Conservation (phyloP, 2,888 invertebrate genomes). For the Lasioglossum leucozonium region DNA sequence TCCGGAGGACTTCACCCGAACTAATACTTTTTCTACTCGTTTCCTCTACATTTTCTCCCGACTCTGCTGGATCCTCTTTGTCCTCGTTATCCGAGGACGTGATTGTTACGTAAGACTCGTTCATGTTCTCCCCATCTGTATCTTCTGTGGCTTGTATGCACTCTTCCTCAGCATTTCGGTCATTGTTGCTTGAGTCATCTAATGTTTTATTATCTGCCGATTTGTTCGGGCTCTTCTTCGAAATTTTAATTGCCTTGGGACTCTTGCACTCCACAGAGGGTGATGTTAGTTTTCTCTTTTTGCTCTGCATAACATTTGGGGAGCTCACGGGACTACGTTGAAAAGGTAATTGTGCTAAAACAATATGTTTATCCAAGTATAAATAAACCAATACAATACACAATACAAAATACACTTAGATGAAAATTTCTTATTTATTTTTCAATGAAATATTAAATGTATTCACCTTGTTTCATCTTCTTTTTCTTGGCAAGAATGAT, state of each 20-base stretch:
- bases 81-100: conserved; percentile 72
- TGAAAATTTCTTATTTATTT: neutral
- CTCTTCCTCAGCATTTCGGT: neutral
- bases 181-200: neutral
- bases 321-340: conserved; percentile 73
- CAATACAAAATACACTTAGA: neutral
- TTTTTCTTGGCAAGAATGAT: conserved; percentile 73
- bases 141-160: conserved; percentile 20
- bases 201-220: conserved; percentile 14
- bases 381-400: neutral
- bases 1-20: conserved; percentile 37
- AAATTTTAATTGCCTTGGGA: conserved; percentile 76
- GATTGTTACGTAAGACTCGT: neutral
- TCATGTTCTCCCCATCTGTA: conserved; percentile 32
- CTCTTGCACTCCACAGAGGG: conserved; percentile 71
- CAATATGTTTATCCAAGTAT: conserved; percentile 12
- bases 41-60: conserved; percentile 12
- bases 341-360: conserved; percentile 80
- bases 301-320: conserved; percentile 66
- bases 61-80: conserved; percentile 45
- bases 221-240: conserved; percentile 70
- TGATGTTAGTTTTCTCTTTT: conserved; percentile 78
- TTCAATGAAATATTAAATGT: neutral
- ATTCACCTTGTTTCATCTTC: conserved; percentile 80
- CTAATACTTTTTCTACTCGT: conserved; percentile 28